Conservation (phyloP, 2,797 vertebrate genomes). For the Aphelocoma californica region DNA sequence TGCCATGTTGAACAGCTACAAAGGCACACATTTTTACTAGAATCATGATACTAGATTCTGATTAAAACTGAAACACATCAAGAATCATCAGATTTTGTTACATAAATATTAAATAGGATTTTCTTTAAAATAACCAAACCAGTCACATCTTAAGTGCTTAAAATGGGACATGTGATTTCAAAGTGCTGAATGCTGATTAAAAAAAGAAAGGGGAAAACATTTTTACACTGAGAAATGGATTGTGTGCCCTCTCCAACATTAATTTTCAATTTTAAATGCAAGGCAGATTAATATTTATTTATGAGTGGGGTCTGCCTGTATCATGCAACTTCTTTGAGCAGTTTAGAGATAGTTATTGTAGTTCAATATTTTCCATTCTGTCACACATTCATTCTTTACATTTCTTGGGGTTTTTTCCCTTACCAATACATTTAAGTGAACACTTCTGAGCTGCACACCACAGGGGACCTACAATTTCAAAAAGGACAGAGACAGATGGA, state of each 20-base stretch:
- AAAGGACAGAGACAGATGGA: constrained; percentile 64
- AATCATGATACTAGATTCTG: constrained; percentile 1
- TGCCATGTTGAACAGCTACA: neutral
- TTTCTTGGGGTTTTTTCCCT: neutral
- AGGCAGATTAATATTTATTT: constrained; percentile 67
- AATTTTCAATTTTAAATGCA: constrained; percentile 62
- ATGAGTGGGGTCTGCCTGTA: neutral
- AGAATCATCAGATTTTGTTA: constrained; percentile 42
- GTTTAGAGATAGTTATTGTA: constrained; percentile 67
- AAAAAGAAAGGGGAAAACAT: constrained; percentile 35
- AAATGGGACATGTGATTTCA: constrained; percentile 34
- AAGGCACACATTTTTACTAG: neutral
- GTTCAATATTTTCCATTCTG: constrained; percentile 53
- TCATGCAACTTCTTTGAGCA: constrained; percentile 47
- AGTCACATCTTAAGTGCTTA: constrained; percentile 34
- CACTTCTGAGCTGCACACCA: constrained; percentile 48
- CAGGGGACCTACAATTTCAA: constrained; percentile 65
- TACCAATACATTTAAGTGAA: constrained; percentile 34
- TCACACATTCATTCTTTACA: constrained; percentile 40
- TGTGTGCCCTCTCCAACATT: constrained; percentile 31
- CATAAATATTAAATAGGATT: constrained; percentile 59
- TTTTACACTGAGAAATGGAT: constrained; percentile 25
- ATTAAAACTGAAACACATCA: constrained; percentile 52
- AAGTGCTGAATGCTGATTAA: constrained; percentile 26
- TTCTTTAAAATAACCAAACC: constrained; percentile 33